Evolutionary conservation across 2,797 vertebrate genomes (phyloP), one percentile per base, ranked within the genome.

Genomic region (Acipenser transmontanus): DNA sequence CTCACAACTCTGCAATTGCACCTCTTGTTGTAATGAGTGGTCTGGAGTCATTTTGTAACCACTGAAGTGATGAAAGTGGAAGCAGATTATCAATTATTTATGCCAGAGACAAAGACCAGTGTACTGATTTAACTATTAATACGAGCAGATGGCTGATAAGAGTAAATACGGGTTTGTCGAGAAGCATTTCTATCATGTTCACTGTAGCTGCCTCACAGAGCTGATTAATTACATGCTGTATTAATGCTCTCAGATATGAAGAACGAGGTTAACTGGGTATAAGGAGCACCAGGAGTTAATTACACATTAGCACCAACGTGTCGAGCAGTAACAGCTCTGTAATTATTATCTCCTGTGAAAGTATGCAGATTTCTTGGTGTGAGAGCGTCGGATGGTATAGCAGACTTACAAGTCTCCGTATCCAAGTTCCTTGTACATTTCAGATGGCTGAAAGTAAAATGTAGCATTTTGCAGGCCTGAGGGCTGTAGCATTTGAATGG

Each of bases 261-360:
- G 60, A 61, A 61, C 7, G 10, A 34, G 52, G 64, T 3, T 12
- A 49, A 6, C 7, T 3, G 52, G 11, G 48, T 64, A n/a, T 51
- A 6, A 66, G 50, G 50, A 49, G 10, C 4, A 56, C 9, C 12
- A 13, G 11, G 12, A 57, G 47, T 56, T 66, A 66, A 14, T 66
- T 59, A 59, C 48, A 17, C 54, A 14, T 10, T 49, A 64, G 48
- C 62, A 64, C 7, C 17, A 10, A 20, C 34, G 59, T 61, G 17
- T 20, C 17, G 17, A 17, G 11, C 60, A 61, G 34, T 57, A 13
- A 57, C 12, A n/a, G 2, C 54, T 61, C n/a, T 8, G 60, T 61
- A 61, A 61, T 61, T 61, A 61, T 61, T 61, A 61, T 61, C 60
- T 61, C 8, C 60, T 34, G 60, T 10, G 54, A 9, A 34, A 34